Conservation (phyloP, 2,888 invertebrate genomes). For the Drosophila austrosaltans region DNA sequence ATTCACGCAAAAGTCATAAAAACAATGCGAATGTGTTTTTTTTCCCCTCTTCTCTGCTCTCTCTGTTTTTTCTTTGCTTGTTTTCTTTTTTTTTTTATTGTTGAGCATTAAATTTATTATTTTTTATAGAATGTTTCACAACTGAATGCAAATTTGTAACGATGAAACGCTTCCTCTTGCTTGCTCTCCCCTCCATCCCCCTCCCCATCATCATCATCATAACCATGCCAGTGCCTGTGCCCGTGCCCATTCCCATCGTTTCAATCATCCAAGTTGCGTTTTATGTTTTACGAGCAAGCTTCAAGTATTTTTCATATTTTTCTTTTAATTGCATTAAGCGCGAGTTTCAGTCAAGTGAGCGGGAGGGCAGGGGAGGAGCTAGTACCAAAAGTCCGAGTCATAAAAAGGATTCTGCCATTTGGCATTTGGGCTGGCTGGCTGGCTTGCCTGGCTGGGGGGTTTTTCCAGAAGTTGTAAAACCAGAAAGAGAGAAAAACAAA, state of each 20-base stretch:
- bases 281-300: slow-evolving; percentile 48
- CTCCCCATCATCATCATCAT: background rate
- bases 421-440: background rate
- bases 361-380: slow-evolving; percentile 6
- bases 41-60: background rate
- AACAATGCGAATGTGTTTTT: slow-evolving; percentile 63
- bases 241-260: slow-evolving; percentile 16
- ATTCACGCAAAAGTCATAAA: slow-evolving; percentile 73
- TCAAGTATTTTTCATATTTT: slow-evolving; percentile 48
- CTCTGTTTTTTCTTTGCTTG: slow-evolving; percentile 47
- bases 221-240: too few relatives aligned
- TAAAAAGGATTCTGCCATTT: slow-evolving; percentile 49
- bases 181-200: background rate
- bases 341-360: slow-evolving; percentile 12
- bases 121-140: slow-evolving; percentile 79
- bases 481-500: background rate
- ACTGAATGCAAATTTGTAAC: slow-evolving; percentile 74
- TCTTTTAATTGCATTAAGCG: slow-evolving; percentile 64
- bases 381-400: slow-evolving; percentile 44
- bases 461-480: slow-evolving; percentile 65
- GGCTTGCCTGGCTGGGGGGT: background rate
- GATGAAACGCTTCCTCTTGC: slow-evolving; percentile 18
- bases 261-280: slow-evolving; percentile 16
- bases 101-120: slow-evolving; percentile 78
- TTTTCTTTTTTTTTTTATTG: slow-evolving; percentile 62